Conservation (phyloP, 2,888 invertebrate species). For the Acleris literana region DNA sequence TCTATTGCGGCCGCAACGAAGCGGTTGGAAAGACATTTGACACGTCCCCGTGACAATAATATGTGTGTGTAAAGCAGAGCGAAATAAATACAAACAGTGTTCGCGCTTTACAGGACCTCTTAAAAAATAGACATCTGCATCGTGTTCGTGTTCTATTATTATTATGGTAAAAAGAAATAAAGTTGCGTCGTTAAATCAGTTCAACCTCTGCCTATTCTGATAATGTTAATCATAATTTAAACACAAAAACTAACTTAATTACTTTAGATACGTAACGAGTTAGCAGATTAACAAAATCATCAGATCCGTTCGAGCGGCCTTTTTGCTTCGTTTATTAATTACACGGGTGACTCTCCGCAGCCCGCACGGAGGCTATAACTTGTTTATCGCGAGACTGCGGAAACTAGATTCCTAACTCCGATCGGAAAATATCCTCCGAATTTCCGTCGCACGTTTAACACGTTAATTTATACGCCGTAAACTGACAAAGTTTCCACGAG, state of each 20-base stretch:
- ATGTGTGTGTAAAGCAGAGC: conserved; percentile 64
- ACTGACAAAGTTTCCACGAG: conserved; percentile 42
- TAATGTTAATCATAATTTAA: conserved; percentile 13
- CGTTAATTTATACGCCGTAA: conserved; percentile 43
- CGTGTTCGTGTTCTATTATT: no score
- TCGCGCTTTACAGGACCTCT: conserved; percentile 17
- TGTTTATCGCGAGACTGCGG: conserved; percentile 73
- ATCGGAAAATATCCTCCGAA: conserved; percentile 71
- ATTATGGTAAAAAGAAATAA: conserved; percentile 4
- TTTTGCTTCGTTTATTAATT: conserved; percentile 74
- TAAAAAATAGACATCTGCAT: no score
- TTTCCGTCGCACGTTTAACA: conserved; percentile 56
- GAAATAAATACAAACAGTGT: conserved; percentile 51
- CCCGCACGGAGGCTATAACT: conserved; percentile 58
- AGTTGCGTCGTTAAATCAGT: background rate
- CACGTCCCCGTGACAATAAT: conserved; percentile 72
- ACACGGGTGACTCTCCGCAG: conserved; percentile 64
- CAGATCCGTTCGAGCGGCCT: conserved; percentile 63
- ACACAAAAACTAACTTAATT: conserved; percentile 12
- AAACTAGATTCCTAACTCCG: conserved; percentile 72
- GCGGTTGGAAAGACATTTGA: conserved; percentile 76
- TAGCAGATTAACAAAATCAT: conserved; percentile 62
- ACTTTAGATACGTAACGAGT: conserved; percentile 20
- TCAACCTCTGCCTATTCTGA: background rate
- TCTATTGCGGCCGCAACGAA: conserved; percentile 74